These are phyloP conservation scores for Meda fulgida DNA, from an alignment of 2,797 vertebrate genomes.

Conservation along the genomic window DNA sequence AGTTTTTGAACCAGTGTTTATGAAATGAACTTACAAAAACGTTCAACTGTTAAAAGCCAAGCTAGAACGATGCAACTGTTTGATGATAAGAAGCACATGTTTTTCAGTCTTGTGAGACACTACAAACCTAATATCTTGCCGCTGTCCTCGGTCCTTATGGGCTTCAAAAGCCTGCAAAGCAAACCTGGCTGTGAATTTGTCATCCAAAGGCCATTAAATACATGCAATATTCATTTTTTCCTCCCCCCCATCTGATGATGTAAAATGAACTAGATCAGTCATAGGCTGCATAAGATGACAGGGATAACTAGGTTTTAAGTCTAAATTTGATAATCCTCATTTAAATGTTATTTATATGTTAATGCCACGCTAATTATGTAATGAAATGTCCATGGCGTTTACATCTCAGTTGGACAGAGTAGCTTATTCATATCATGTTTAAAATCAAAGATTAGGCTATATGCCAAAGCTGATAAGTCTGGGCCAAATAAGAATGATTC, in stretches of 20 bases:
- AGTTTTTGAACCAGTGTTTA: conserved; percentile 8
- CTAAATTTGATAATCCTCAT: conserved; percentile 12
- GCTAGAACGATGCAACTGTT: neutral
- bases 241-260: neutral
- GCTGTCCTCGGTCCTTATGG: conserved; percentile 22
- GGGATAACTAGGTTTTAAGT: neutral
- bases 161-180: neutral
- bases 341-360: conserved; percentile 38
- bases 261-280: neutral
- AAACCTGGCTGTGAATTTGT: neutral
- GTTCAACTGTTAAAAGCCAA: neutral
- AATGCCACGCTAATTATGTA: neutral
- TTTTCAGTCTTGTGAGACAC: neutral
- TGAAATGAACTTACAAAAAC: neutral
- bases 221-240: neutral
- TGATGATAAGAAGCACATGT: neutral
- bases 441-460: neutral
- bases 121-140: neutral
- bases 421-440: neutral
- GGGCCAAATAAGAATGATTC: neutral
- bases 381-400: neutral
- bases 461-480: neutral
- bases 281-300: conserved; percentile 6
- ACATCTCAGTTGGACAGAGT: neutral
- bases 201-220: neutral